Evolutionary conservation across 2,797 vertebrate species (phyloP).

Genomic region (Taenioides sp.): DNA sequence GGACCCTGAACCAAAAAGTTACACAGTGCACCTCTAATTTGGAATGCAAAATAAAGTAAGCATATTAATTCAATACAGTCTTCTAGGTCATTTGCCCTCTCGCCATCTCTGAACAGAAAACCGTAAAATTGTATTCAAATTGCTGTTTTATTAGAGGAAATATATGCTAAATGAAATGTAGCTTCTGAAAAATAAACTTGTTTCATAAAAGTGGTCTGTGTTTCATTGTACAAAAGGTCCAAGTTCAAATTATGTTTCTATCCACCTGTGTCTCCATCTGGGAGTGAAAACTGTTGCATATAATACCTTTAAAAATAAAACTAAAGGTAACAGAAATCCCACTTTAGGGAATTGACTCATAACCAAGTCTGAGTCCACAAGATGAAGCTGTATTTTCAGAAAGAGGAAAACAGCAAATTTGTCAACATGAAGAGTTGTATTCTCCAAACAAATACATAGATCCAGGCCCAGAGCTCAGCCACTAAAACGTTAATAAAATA

Average conservation of each 20-base stretch:
- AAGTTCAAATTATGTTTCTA: background rate
- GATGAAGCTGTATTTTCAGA: background rate
- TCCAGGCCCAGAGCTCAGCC: background rate
- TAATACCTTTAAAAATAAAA: constrained; percentile 1
- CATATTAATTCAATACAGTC: too few relatives aligned
- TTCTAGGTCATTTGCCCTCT: background rate
- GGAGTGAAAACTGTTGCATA: background rate
- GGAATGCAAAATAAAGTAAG: too few relatives aligned
- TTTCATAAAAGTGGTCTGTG: background rate
- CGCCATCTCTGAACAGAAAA: background rate
- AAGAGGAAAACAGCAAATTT: background rate
- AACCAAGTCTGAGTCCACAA: background rate
- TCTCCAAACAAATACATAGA: background rate
- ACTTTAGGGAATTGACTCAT: constrained; percentile 1
- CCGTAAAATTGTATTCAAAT: background rate
- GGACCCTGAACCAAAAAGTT: too few relatives aligned
- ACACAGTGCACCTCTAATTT: too few relatives aligned
- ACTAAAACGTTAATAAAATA: background rate
- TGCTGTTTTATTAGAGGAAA: background rate
- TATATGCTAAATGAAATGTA: background rate
- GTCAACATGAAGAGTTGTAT: background rate
- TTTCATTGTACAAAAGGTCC: background rate
- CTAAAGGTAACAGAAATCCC: background rate
- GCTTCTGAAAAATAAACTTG: background rate
- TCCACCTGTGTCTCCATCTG: background rate